Evolutionary conservation across 1,140 invertebrate genomes (phyloP), one percentile per base, ranked within the genome.

Genomic region (Andrena cerasifolii): DNA sequence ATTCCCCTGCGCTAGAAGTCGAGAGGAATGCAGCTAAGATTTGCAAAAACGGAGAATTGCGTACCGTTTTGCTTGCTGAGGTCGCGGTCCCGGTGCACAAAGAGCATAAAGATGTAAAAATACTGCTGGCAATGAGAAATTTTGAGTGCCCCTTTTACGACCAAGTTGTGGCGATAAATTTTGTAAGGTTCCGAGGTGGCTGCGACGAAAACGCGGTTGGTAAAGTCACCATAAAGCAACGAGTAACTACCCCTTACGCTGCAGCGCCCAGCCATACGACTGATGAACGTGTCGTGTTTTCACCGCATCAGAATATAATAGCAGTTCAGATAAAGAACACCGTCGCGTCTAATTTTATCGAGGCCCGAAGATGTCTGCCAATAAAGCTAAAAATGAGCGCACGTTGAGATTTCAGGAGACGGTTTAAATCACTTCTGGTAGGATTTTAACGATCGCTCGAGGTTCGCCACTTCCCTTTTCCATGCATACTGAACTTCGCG

Each of bases 331-430:
- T 6, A 31, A 65, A 21, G 62, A 65, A 54, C 54, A 65, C 21
- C n/a, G 7, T 16, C 10, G 45, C 12, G 45, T 74, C 26, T 65
- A 65, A 65, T 74, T 65, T 65, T 54, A 54, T 53, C 47, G 28
- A 0, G 12, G 2, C 59, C 0, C 12, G 24, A 63, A 56, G 16
- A 26, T 16, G 24, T 2, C 24, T 7, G 18, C 24, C 33, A 18
- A 53, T 65, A 31, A 65, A 43, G 43, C 16, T 24, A 14, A 3
- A 21, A 18, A 10, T 24, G 14, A 3, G n/a, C 0, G 0, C 10
- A 14, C 16, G 8, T 2, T 43, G 14, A 49, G 18, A 26, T 31
- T 54, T 74, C 36, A 40, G 8, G 12, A 18, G n/a, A 21, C 12
- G 12, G 65, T 65, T 18, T 54, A 65, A 51, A 43, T 28, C 33